These are phyloP conservation scores for Harpagoxenus sublaevis DNA, from an alignment of 2,888 invertebrate species.

Conservation along the genomic window DNA sequence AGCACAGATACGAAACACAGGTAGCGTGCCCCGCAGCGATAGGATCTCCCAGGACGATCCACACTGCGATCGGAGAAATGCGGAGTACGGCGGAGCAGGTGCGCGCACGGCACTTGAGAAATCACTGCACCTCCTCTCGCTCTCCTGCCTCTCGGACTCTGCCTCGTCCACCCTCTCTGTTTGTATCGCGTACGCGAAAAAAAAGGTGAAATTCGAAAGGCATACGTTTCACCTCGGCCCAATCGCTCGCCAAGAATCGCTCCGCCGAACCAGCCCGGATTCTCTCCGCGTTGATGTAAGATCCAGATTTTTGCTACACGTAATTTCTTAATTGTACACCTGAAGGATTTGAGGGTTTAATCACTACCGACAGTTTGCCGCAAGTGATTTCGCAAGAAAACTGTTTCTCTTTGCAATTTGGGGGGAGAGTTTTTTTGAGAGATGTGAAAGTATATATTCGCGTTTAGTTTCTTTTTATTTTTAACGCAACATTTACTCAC, in stretches of 20 bases:
- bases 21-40: constrained; percentile 65
- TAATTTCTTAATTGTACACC: constrained; percentile 51
- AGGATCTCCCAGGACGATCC: constrained; percentile 68
- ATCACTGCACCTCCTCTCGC: constrained; percentile 63
- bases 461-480: neutral
- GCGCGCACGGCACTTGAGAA: constrained; percentile 72
- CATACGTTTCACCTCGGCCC: constrained; percentile 45
- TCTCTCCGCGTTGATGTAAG: neutral
- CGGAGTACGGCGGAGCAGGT: constrained; percentile 68
- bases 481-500: neutral
- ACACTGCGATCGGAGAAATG: constrained; percentile 64
- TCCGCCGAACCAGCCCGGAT: neutral
- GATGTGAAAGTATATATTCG: neutral
- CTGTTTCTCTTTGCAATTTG: constrained; percentile 4
- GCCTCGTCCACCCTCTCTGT: neutral
- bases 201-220: constrained; percentile 48
- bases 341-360: constrained; percentile 15
- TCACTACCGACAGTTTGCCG: neutral
- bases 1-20: constrained; percentile 58
- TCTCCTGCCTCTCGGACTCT: neutral
- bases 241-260: neutral
- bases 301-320: constrained; percentile 38
- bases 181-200: constrained; percentile 14
- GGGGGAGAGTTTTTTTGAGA: constrained; percentile 7
- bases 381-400: constrained; percentile 29